A percentile compares a stretch with the other conserved stretches of the same genome.
Conservation (phyloP, 1,140 invertebrate species). For the Melanaphis sacchari region DNA sequence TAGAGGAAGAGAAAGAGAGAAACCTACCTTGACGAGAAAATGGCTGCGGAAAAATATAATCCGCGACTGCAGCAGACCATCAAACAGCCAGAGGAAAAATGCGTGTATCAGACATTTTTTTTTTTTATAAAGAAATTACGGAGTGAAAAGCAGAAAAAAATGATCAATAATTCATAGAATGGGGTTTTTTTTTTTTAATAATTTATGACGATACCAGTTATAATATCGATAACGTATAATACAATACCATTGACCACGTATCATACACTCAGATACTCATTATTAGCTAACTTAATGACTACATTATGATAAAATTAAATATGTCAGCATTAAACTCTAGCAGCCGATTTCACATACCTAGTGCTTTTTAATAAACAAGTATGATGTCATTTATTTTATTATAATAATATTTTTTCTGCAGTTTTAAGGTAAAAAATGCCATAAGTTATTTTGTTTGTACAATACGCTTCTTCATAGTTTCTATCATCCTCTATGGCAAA, state of each 20-base stretch:
- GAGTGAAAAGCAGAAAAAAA: not conserved
- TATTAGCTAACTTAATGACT: not conserved
- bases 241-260: not conserved
- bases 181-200: not conserved
- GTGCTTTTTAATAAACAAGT: not conserved
- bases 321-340: not conserved
- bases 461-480: not conserved
- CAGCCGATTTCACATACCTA: not conserved
- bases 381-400: not conserved
- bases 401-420: not conserved
- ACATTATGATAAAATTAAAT: not conserved
- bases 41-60: not conserved
- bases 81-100: not conserved
- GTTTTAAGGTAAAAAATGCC: not conserved
- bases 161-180: constrained; percentile 5
- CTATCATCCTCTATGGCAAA: not conserved
- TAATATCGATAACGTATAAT: not conserved
- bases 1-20: not conserved
- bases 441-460: not conserved
- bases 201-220: not conserved
- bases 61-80: not conserved
- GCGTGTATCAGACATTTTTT: constrained; percentile 2
- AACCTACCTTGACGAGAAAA: not conserved
- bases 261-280: not conserved
- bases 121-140: not conserved